These are phyloP conservation scores for Dromius quadrimaculatus DNA, from an alignment of 2,888 invertebrate species.

Conservation along the genomic window DNA sequence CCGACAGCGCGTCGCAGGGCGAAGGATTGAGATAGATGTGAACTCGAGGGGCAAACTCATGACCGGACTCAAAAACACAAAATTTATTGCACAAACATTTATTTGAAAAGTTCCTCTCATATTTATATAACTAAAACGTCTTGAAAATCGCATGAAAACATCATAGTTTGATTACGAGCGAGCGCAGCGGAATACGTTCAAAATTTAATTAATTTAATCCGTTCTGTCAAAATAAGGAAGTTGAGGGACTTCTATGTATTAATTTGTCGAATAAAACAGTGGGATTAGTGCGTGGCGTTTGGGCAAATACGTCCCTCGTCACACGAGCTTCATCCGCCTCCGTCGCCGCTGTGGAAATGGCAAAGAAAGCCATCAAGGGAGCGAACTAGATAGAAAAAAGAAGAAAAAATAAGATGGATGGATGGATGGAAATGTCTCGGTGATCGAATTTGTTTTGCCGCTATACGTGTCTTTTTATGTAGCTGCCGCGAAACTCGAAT, in stretches of 20 bases:
- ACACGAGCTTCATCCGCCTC: slow-evolving; percentile 4
- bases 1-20: slow-evolving; percentile 22
- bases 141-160: too few species aligned
- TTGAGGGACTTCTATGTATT: too few species aligned
- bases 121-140: too few species aligned
- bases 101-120: too few species aligned
- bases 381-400: slow-evolving; percentile 62
- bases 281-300: too few species aligned
- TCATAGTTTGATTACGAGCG: too few species aligned
- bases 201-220: too few species aligned
- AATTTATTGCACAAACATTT: too few species aligned
- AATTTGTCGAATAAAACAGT: too few species aligned
- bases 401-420: slow-evolving; percentile 65
- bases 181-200: too few species aligned
- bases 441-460: slow-evolving; percentile 67
- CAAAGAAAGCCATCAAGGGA: slow-evolving; percentile 66
- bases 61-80: slow-evolving; percentile 4
- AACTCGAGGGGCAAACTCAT: slow-evolving; percentile 19
- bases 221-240: too few species aligned
- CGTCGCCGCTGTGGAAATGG: slow-evolving; percentile 61
- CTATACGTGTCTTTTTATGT: slow-evolving; percentile 64
- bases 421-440: slow-evolving; percentile 65
- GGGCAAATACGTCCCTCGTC: slow-evolving; percentile 11
- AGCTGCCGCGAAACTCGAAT: slow-evolving; percentile 55
- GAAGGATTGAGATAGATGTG: slow-evolving; percentile 51